These are phyloP conservation scores for Trileptium ribeirensis DNA, from an alignment of 2,888 invertebrate species.

Conservation along the genomic window DNA sequence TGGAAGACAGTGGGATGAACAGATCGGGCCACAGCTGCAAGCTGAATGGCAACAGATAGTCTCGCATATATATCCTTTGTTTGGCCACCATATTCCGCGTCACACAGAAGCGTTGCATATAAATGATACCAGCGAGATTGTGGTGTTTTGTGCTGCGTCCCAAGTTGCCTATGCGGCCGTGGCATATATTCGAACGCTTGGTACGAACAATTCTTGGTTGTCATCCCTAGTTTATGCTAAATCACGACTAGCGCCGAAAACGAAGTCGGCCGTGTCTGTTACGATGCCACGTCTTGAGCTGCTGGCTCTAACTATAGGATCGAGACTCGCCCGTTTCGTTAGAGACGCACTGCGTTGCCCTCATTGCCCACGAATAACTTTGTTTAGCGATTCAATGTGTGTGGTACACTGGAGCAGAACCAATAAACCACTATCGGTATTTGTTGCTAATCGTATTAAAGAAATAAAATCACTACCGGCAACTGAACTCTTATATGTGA, in stretches of 20 bases:
- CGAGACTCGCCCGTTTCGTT: not conserved
- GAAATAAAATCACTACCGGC: too few relatives aligned
- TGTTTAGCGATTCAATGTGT: conserved; percentile 34
- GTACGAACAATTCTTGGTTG: not conserved
- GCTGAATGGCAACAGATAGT: not conserved
- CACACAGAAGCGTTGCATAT: not conserved
- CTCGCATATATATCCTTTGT: not conserved
- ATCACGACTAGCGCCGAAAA: not conserved
- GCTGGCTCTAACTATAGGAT: not conserved
- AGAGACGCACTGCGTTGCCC: not conserved
- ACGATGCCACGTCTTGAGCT: not conserved
- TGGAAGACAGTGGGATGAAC: conserved; percentile 38
- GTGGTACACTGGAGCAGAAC: too few relatives aligned
- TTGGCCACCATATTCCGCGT: not conserved
- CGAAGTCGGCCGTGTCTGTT: not conserved
- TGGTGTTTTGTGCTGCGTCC: conserved; percentile 39
- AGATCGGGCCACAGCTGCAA: not conserved
- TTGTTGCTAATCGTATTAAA: conserved; percentile 39
- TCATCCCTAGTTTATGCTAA: not conserved
- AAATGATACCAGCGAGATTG: conserved; percentile 10
- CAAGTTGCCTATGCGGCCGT: conserved; percentile 34
- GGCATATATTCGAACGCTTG: conserved; percentile 30
- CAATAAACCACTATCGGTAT: conserved; percentile 26
- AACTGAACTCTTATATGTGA: too few relatives aligned
- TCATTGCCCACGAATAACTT: not conserved